Percentiles rank a stretch among this genome's conserved stretches.
Conservation (phyloP, 2,888 invertebrate genomes). For the Tipula helvola region DNA sequence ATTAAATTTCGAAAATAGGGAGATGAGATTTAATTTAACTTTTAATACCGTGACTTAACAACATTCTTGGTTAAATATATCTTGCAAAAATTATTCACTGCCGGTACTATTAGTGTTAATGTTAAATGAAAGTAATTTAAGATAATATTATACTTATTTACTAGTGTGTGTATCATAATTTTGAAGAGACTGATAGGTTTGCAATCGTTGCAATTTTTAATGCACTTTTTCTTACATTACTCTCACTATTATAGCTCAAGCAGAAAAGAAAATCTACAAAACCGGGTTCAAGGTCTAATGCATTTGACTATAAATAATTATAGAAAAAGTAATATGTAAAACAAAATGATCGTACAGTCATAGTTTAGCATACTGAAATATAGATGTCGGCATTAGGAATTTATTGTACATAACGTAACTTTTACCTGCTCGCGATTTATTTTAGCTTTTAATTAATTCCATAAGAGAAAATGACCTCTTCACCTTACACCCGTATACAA, state of each 20-base stretch:
- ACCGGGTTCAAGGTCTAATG: constrained; percentile 9
- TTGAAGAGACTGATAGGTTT: not conserved
- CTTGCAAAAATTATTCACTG: not conserved
- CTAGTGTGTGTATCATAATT: not conserved
- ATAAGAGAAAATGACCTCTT: not conserved
- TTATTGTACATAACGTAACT: not conserved
- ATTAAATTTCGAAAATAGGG: not conserved
- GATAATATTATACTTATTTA: not conserved
- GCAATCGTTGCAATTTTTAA: not conserved
- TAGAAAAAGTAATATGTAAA: not conserved
- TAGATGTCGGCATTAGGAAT: not conserved
- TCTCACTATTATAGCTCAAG: not conserved
- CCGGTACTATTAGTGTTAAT: not conserved
- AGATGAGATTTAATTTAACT: not conserved
- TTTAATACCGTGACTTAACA: not conserved
- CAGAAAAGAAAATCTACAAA: not conserved
- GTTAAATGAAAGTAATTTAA: not conserved
- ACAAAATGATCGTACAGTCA: not conserved
- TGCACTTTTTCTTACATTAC: not conserved
- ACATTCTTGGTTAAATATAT: not conserved
- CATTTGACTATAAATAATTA: constrained; percentile 8
- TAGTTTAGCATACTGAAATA: not conserved
- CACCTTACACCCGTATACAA: not conserved
- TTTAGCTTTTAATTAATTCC: not conserved
- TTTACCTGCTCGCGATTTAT: not conserved